phyloP scores from a whole-genome alignment of 1,140 invertebrate species.

The Augochlora pura region DNA sequence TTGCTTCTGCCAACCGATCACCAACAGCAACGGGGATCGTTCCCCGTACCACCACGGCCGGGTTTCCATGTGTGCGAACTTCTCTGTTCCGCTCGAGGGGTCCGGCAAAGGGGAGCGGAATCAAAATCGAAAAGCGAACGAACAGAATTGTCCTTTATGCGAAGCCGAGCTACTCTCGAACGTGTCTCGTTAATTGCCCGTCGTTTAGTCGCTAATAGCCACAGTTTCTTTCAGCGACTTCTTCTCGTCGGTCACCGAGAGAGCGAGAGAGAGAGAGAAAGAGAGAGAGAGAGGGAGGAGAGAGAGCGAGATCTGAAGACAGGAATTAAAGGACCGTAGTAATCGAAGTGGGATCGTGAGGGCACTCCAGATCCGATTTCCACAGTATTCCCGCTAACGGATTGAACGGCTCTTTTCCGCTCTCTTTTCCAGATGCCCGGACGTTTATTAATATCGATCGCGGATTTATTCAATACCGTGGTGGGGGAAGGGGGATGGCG shows the following conservation, averaged over 20 bases:
- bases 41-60: neutral
- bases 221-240: too few species aligned
- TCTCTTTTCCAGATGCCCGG: neutral
- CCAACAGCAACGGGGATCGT: neutral
- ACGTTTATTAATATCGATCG: neutral
- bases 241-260: neutral
- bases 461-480: neutral
- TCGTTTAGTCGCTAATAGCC: too few species aligned
- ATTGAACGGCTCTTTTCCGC: neutral
- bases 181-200: too few species aligned
- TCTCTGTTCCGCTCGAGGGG: neutral
- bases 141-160: too few species aligned
- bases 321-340: neutral
- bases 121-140: too few species aligned
- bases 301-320: neutral
- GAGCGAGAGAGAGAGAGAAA: too few species aligned
- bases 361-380: neutral
- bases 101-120: neutral
- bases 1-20: constrained; percentile 58
- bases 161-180: too few species aligned
- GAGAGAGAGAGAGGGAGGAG: too few species aligned
- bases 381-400: neutral
- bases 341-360: neutral
- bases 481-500: too few species aligned
- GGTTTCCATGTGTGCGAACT: too few species aligned